Percentiles rank a stretch among this genome's conserved stretches.
Evolutionary conservation across 2,888 invertebrate genomes (phyloP).

Genomic region (Drosophila emarginata): DNA sequence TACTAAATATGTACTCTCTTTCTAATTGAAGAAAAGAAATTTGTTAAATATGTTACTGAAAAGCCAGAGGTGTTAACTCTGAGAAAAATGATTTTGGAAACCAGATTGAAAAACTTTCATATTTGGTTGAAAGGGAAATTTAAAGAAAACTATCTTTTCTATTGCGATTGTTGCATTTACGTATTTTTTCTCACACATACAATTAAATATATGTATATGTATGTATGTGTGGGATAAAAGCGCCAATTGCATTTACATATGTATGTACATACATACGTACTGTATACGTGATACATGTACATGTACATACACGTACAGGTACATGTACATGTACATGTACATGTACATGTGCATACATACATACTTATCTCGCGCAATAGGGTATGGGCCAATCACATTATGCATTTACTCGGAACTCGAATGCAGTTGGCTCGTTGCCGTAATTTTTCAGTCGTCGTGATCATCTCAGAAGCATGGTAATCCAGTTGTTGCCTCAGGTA

Average conservation of each 20-base stretch:
- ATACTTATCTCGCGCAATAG: conserved; percentile 12
- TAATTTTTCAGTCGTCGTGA: conserved; percentile 15
- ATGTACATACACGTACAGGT: conserved; percentile 3
- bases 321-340: not conserved
- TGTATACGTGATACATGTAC: not conserved
- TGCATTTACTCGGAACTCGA: conserved; percentile 16
- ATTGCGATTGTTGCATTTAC: not conserved
- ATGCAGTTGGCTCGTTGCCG: conserved; percentile 23
- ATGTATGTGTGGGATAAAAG: not conserved
- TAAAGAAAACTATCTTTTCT: not conserved
- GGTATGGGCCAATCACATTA: conserved; percentile 31
- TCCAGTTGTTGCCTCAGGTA: conserved; percentile 21
- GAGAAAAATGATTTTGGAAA: not conserved
- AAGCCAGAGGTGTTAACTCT: not conserved
- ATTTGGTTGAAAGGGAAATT: not conserved
- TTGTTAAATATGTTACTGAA: too few species aligned
- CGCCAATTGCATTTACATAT: not conserved
- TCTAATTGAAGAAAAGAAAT: too few species aligned
- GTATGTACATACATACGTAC: not conserved
- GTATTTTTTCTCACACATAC: not conserved
- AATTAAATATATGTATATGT: not conserved
- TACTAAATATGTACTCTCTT: too few species aligned
- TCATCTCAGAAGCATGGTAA: conserved; percentile 23
- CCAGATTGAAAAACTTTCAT: not conserved
- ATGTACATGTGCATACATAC: conserved; percentile 1